Percentiles rank a stretch among this genome's conserved stretches.
Conservation (phyloP, 2,797 vertebrate species). For the Leptodactylus fallax region DNA sequence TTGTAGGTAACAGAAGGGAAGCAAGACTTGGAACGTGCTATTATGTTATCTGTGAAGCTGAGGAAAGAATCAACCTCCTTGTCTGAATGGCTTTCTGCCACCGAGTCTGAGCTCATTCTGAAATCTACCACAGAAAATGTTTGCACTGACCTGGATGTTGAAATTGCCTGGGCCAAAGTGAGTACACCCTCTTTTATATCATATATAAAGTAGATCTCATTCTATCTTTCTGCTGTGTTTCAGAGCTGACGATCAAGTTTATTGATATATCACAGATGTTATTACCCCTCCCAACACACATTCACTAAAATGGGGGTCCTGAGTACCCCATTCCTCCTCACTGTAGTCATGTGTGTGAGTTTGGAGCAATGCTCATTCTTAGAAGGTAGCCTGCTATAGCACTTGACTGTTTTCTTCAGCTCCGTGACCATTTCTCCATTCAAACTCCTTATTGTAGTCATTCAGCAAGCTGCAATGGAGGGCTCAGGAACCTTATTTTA, state of each 20-base stretch:
- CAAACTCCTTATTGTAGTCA: too few species aligned
- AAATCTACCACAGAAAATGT: conserved; percentile 86
- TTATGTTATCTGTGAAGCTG: conserved; percentile 86
- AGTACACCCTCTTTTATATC: conserved; percentile 66
- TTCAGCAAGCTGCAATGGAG: too few species aligned
- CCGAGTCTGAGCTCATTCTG: conserved; percentile 83
- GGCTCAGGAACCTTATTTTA: too few species aligned
- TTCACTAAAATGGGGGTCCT: too few species aligned
- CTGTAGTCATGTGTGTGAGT: too few species aligned
- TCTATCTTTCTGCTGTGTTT: neutral
- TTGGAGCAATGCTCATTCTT: too few species aligned
- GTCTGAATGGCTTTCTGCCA: conserved; percentile 86
- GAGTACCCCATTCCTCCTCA: too few species aligned
- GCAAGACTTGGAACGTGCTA: conserved; percentile 91
- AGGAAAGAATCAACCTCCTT: conserved; percentile 83
- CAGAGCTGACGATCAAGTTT: neutral
- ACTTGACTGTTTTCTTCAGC: too few species aligned
- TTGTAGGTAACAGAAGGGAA: conserved; percentile 94
- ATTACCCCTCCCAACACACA: too few species aligned
- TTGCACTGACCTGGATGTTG: conserved; percentile 87
- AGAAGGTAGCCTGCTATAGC: too few species aligned
- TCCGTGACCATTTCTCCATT: too few species aligned
- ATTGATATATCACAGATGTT: neutral
- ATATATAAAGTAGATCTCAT: neutral
- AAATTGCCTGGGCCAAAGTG: conserved; percentile 94